Conservation (phyloP, 2,113 vertebrate species). For the Hylia prasina region DNA sequence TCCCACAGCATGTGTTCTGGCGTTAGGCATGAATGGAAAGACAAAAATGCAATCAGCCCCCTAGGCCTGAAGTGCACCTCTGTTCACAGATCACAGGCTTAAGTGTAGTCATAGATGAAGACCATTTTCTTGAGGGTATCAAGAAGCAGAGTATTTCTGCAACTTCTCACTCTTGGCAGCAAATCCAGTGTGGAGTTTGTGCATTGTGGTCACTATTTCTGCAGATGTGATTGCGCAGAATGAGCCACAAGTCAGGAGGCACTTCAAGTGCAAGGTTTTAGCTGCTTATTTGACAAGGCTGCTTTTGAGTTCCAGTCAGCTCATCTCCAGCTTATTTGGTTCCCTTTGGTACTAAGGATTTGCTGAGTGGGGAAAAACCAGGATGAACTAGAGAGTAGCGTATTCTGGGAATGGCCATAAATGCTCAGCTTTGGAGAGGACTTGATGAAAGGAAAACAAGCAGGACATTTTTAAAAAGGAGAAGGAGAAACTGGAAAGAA, state of each 20-base stretch:
- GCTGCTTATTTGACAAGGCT: not conserved
- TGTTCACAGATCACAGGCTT: not conserved
- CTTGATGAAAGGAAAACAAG: not conserved
- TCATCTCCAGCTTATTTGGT: not conserved
- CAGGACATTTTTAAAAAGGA: not conserved
- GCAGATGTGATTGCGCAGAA: not conserved
- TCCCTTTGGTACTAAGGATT: not conserved
- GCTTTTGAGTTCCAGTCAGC: not conserved
- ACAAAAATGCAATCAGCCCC: not conserved
- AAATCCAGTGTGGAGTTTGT: not conserved
- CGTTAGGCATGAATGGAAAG: not conserved
- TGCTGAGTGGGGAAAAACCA: not conserved
- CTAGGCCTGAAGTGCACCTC: not conserved
- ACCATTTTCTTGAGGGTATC: not conserved
- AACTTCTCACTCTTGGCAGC: not conserved
- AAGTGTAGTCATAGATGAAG: not conserved
- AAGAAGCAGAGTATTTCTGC: not conserved
- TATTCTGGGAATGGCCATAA: not conserved
- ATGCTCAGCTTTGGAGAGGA: not conserved
- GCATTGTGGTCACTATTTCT: not conserved
- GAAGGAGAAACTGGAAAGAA: not conserved
- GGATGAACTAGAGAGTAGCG: accelerated
- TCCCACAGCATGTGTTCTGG: not conserved
- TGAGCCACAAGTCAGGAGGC: not conserved
- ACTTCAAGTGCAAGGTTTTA: not conserved